Conservation (phyloP, 2,113 vertebrate genomes). For the Psilopogon haemacephalus region DNA sequence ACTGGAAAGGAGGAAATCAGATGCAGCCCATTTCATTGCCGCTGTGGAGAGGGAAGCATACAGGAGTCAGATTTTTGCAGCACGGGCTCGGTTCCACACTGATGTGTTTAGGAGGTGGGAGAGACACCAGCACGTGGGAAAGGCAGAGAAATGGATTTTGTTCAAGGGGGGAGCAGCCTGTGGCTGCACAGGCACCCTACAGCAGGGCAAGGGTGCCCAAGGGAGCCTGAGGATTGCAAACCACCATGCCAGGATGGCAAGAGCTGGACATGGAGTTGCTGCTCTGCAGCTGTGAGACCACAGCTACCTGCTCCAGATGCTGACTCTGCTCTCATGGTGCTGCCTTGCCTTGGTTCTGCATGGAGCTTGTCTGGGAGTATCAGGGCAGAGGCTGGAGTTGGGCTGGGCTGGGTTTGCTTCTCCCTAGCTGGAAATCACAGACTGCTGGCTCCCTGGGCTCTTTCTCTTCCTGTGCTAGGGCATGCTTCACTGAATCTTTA, state of each 20-base stretch:
- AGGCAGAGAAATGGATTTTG: not conserved
- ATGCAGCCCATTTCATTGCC: not conserved
- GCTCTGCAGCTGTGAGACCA: not conserved
- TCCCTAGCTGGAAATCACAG: not conserved
- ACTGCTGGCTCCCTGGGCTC: not conserved
- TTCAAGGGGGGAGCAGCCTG: rapidly evolving
- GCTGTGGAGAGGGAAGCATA: not conserved
- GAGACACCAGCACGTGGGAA: not conserved
- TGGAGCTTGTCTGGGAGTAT: not conserved
- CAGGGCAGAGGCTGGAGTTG: not conserved
- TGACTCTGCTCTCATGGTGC: rapidly evolving
- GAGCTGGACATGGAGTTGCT: not conserved
- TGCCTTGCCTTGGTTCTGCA: rapidly evolving
- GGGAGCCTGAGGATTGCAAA: not conserved
- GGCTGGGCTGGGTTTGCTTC: not conserved
- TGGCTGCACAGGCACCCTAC: not conserved
- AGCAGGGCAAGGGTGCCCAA: not conserved
- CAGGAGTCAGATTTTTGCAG: not conserved
- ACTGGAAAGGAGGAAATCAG: not conserved
- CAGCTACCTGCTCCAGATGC: rapidly evolving
- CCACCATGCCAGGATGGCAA: not conserved
- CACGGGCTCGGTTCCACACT: not conserved
- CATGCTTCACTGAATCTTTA: not conserved
- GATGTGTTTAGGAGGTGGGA: not conserved
- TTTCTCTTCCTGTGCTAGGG: not conserved